Conservation (phyloP, 2,113 vertebrate genomes). For the Seriola quinqueradiata region DNA sequence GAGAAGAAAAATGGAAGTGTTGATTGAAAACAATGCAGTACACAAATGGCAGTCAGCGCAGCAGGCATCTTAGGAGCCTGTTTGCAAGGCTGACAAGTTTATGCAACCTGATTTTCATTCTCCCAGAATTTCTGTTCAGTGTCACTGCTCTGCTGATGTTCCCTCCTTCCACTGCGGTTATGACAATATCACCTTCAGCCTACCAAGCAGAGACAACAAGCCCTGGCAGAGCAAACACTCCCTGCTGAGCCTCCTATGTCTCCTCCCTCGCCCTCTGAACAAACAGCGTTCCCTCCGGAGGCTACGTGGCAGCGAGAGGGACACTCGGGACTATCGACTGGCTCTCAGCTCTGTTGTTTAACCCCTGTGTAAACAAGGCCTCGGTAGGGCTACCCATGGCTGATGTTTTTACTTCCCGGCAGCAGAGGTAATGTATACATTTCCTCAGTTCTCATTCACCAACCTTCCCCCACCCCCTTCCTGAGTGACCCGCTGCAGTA, state of each 20-base stretch:
- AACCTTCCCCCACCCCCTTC: background rate
- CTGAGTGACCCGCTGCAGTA: slow-evolving; percentile 19
- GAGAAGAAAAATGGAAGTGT: background rate
- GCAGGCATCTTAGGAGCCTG: background rate
- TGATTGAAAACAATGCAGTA: slow-evolving; percentile 39
- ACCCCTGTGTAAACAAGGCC: slow-evolving; percentile 28
- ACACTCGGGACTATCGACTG: slow-evolving; percentile 35
- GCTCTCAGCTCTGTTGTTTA: slow-evolving; percentile 38
- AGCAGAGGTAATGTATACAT: slow-evolving; percentile 29
- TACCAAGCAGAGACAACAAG: slow-evolving; percentile 43
- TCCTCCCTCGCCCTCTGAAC: slow-evolving; percentile 55
- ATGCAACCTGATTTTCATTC: slow-evolving; percentile 29
- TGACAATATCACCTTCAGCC: slow-evolving; percentile 11
- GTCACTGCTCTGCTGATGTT: slow-evolving; percentile 36
- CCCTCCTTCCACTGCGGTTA: slow-evolving; percentile 9
- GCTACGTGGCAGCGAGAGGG: slow-evolving; percentile 19
- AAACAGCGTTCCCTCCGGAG: slow-evolving; percentile 69
- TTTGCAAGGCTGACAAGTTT: slow-evolving; percentile 32
- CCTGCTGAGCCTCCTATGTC: slow-evolving; percentile 38
- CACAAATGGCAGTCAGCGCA: slow-evolving; percentile 2
- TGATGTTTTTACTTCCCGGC: slow-evolving; percentile 44
- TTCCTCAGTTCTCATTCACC: slow-evolving; percentile 21
- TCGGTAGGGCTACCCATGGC: slow-evolving; percentile 4
- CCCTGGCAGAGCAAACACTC: slow-evolving; percentile 57
- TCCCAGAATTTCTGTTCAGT: background rate